Evolutionary conservation across 2,888 invertebrate species (phyloP).

Genomic region (Erannis defoliaria): DNA sequence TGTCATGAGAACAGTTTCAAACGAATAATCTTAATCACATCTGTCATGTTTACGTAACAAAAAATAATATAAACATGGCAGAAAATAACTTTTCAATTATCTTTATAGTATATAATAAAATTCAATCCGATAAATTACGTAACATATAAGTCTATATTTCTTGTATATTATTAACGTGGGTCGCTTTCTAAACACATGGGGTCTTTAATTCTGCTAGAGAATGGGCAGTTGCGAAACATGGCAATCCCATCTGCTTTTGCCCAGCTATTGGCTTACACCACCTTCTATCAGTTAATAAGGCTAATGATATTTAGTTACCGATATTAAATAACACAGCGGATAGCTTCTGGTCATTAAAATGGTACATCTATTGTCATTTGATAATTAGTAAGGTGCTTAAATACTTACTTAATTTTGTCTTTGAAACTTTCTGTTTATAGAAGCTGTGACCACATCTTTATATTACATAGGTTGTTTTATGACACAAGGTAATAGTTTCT

Average conservation of each 20-base stretch:
- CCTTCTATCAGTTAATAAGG: neutral
- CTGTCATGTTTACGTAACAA: constrained; percentile 6
- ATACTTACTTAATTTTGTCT: neutral
- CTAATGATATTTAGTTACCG: constrained; percentile 19
- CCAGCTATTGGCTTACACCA: constrained; percentile 7
- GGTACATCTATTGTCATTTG: constrained; percentile 17
- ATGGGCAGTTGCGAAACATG: constrained; percentile 30
- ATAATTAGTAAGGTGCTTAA: constrained; percentile 13
- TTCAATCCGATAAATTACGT: constrained; percentile 13
- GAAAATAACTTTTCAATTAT: constrained; percentile 12
- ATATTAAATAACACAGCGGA: constrained; percentile 14
- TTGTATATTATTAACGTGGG: constrained; percentile 31
- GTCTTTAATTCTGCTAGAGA: constrained; percentile 40
- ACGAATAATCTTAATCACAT: constrained; percentile 7
- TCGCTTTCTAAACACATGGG: constrained; percentile 39
- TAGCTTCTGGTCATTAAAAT: constrained; percentile 15
- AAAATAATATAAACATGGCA: neutral
- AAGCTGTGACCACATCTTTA: constrained; percentile 3
- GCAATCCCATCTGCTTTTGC: constrained; percentile 17
- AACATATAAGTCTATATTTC: constrained; percentile 11
- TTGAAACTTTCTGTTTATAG: neutral
- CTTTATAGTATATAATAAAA: constrained; percentile 5
- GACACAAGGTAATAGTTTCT: neutral
- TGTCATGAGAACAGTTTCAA: constrained; percentile 12
- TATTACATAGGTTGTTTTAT: neutral